A percentile compares a stretch with the other conserved stretches of the same genome.
Evolutionary conservation across 1,140 invertebrate genomes (phyloP).

Genomic region (Acromyrmex heyeri): DNA sequence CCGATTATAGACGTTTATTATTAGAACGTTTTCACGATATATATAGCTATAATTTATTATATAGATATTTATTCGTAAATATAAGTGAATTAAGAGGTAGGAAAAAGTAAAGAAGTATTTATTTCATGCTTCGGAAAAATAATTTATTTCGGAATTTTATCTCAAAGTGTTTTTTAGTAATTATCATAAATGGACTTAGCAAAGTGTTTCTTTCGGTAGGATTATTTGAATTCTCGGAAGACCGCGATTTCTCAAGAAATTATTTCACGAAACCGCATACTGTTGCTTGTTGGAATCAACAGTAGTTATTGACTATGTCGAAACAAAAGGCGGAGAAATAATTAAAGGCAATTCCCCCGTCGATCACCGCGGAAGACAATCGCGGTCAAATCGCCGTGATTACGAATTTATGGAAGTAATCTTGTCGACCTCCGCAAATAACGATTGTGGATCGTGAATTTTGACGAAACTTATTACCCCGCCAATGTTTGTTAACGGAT

Average conservation of each 20-base stretch:
- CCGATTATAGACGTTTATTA: not conserved
- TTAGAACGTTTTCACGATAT: too few relatives aligned
- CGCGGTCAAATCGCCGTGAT: constrained; percentile 3
- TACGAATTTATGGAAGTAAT: not conserved
- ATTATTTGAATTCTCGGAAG: constrained; percentile 4
- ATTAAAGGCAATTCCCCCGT: not conserved
- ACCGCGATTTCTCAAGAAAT: not conserved
- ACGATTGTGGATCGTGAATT: not conserved
- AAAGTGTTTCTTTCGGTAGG: not conserved
- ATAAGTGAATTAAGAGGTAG: not conserved
- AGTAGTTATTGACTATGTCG: constrained; percentile 28
- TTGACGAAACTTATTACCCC: not conserved
- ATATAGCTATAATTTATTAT: not conserved
- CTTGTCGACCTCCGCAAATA: not conserved
- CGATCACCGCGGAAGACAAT: constrained; percentile 4
- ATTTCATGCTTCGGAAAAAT: not conserved
- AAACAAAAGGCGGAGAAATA: constrained; percentile 31
- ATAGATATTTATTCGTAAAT: not conserved
- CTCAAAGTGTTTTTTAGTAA: not conserved
- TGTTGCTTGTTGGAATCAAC: not conserved
- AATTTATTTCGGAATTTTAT: not conserved
- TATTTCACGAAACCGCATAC: not conserved
- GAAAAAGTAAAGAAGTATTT: constrained; percentile 2
- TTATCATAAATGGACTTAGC: constrained; percentile 9
- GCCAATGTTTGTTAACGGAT: not conserved